Conservation (phyloP, 2,113 vertebrate genomes). For the Malurus melanocephalus region DNA sequence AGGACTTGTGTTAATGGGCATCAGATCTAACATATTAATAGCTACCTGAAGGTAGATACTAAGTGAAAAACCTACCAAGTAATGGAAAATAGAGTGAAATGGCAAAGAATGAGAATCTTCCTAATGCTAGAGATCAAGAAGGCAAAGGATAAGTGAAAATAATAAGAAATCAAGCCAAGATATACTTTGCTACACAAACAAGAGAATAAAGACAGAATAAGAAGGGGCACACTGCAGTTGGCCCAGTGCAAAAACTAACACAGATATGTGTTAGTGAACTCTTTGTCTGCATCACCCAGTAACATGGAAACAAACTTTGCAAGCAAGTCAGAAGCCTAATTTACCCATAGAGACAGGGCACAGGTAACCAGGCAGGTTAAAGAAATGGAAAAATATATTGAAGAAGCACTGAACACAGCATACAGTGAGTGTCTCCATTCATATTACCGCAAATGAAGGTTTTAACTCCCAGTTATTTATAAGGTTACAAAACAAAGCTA, state of each 20-base stretch:
- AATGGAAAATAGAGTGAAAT: neutral
- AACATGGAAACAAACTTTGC: neutral
- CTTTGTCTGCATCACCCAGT: neutral
- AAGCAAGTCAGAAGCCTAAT: neutral
- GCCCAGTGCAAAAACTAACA: neutral
- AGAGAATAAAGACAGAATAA: neutral
- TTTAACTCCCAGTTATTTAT: conserved; percentile 17
- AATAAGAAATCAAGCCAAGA: neutral
- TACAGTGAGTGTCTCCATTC: neutral
- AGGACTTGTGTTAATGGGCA: neutral
- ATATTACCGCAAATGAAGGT: neutral
- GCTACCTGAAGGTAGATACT: neutral
- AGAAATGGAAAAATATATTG: neutral
- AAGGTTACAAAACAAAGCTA: conserved; percentile 29
- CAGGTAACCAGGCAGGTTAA: neutral
- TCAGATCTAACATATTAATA: neutral
- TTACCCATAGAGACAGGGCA: neutral
- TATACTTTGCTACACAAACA: neutral
- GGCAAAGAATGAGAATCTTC: neutral
- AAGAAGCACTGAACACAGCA: neutral
- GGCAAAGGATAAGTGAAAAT: neutral
- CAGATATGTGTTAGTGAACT: neutral
- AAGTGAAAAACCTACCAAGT: neutral
- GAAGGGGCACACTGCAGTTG: neutral
- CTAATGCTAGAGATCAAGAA: neutral